Evolutionary conservation across 2,113 vertebrate genomes (phyloP).

Genomic region (Tachycineta bicolor): DNA sequence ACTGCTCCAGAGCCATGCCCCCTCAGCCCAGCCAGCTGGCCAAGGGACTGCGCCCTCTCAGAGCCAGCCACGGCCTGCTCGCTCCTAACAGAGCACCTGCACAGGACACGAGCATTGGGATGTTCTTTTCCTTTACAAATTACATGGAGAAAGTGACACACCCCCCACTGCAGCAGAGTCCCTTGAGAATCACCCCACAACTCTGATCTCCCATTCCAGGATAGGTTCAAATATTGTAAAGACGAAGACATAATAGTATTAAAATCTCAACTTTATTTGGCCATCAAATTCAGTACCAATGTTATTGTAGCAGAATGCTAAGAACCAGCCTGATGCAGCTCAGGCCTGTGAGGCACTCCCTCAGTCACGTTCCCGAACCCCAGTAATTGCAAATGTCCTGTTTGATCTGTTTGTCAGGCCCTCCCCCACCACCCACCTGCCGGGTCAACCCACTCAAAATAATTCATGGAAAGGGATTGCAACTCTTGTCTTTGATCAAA

Average conservation of each 20-base stretch:
- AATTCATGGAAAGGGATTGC: background rate
- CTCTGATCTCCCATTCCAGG: background rate
- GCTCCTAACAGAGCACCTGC: background rate
- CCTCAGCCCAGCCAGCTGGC: background rate
- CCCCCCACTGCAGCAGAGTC: background rate
- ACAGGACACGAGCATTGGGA: fast-evolving
- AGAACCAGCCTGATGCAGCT: constrained; percentile 31
- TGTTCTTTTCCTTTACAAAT: background rate
- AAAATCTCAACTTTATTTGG: constrained; percentile 92
- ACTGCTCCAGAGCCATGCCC: background rate
- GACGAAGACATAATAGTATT: constrained; percentile 40
- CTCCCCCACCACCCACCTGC: constrained; percentile 3
- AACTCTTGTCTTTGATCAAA: constrained; percentile 14
- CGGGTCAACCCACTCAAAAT: background rate
- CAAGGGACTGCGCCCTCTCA: fast-evolving
- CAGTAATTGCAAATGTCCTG: background rate
- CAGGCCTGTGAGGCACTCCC: constrained; percentile 6
- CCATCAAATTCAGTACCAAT: constrained; percentile 86
- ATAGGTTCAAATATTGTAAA: background rate
- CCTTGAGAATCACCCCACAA: background rate
- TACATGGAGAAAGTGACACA: background rate
- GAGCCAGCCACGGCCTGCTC: fast-evolving
- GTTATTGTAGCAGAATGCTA: constrained; percentile 85
- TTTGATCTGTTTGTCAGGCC: constrained; percentile 2
- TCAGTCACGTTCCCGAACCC: constrained; percentile 17